Evolutionary conservation across 2,888 invertebrate species (phyloP).

Genomic region (Iphiclides podalirius): DNA sequence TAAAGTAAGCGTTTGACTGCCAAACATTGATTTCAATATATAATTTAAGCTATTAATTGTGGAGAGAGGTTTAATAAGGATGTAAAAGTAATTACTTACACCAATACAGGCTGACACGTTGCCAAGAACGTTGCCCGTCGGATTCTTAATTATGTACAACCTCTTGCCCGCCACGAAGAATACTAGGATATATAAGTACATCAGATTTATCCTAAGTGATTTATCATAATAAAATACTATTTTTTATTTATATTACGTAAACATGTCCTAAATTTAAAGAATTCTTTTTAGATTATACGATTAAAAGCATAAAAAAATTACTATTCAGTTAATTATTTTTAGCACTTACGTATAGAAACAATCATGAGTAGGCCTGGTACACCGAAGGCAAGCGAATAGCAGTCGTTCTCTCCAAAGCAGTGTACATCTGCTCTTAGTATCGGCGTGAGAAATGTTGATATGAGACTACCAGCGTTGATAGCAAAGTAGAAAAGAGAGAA

Average conservation of each 20-base stretch:
- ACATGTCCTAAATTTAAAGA: no score
- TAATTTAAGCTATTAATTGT: no score
- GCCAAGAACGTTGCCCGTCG: slow-evolving; percentile 91
- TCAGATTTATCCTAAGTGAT: not conserved
- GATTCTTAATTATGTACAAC: slow-evolving; percentile 87
- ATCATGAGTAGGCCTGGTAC: slow-evolving; percentile 94
- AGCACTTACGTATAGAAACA: slow-evolving; percentile 84
- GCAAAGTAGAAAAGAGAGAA: slow-evolving; percentile 97
- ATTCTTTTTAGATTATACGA: no score
- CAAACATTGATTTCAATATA: no score
- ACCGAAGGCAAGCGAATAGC: slow-evolving; percentile 93
- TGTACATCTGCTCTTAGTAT: slow-evolving; percentile 88
- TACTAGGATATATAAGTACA: slow-evolving; percentile 77
- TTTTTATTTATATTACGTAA: no score
- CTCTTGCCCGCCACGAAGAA: slow-evolving; percentile 90
- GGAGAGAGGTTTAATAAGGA: no score
- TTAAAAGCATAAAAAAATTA: no score
- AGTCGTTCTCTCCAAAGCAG: slow-evolving; percentile 88
- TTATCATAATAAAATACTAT: no score
- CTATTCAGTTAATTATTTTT: no score
- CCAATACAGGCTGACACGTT: slow-evolving; percentile 87
- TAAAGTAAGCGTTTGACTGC: no score
- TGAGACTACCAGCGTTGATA: slow-evolving; percentile 93
- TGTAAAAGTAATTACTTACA: slow-evolving; percentile 85
- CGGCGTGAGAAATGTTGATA: slow-evolving; percentile 94